Evolutionary conservation across 2,888 invertebrate genomes (phyloP).

Genomic region (Drosophila prostipennis): DNA sequence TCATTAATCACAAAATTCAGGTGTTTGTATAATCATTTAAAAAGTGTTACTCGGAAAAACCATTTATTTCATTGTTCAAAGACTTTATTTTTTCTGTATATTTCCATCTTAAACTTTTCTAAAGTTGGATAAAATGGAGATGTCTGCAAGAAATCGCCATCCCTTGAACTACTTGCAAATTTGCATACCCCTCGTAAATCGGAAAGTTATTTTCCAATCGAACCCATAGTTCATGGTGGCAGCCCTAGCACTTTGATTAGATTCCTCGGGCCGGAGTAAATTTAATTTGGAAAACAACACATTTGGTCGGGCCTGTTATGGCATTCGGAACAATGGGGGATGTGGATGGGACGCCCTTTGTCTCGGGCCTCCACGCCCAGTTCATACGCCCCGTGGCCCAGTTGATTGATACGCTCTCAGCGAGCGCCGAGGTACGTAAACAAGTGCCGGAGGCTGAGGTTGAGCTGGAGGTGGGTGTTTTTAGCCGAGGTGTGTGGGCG

Average conservation of each 20-base stretch:
- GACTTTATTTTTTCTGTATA: too few species aligned
- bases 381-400: constrained; percentile 47
- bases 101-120: too few species aligned
- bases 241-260: constrained; percentile 35
- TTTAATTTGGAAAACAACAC: constrained; percentile 41
- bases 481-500: constrained; percentile 9
- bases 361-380: constrained; percentile 4
- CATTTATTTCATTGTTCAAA: too few species aligned
- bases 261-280: constrained; percentile 18
- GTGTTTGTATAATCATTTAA: too few species aligned
- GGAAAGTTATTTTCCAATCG: constrained; percentile 16
- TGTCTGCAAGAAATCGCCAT: background rate
- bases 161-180: constrained; percentile 7
- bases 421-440: constrained; percentile 35
- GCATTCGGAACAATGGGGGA: constrained; percentile 2
- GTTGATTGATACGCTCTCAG: constrained; percentile 53
- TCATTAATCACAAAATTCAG: too few species aligned
- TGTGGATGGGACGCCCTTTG: constrained; percentile 2
- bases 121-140: too few species aligned
- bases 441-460: constrained; percentile 18
- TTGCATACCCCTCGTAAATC: constrained; percentile 32
- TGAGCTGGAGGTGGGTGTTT: background rate
- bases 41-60: too few species aligned
- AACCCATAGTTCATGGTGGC: constrained; percentile 15
- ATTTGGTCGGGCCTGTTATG: constrained; percentile 24